These are phyloP conservation scores for Drosophila neotestacea DNA, from an alignment of 2,888 invertebrate species.

Conservation along the genomic window DNA sequence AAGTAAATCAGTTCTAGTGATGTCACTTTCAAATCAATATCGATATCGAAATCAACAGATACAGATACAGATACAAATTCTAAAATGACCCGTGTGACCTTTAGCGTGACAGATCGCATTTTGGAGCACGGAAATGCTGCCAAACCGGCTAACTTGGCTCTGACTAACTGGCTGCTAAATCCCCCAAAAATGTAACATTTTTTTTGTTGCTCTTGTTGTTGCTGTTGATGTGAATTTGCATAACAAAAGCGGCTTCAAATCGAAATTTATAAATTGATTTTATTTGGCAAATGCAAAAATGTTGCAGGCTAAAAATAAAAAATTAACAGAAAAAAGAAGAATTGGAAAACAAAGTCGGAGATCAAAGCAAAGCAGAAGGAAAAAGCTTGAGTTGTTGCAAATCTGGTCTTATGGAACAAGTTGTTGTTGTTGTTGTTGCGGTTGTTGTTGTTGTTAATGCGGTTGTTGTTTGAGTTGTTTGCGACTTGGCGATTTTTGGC, in stretches of 20 bases:
- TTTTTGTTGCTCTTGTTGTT: conserved; percentile 9
- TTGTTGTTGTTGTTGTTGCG: conserved; percentile 1
- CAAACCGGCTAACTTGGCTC: conserved; percentile 64
- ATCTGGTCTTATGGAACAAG: conserved; percentile 14
- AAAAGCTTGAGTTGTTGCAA: conserved; percentile 12
- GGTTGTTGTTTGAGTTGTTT: conserved; percentile 39
- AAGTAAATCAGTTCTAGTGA: conserved; percentile 31
- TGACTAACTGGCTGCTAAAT: conserved; percentile 45
- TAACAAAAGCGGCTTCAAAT: conserved; percentile 58
- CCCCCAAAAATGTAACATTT: conserved; percentile 57
- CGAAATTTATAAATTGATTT: conserved; percentile 71
- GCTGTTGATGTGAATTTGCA: conserved; percentile 54
- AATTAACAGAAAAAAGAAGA: conserved; percentile 30
- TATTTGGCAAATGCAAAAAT: conserved; percentile 47
- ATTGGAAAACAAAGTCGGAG: conserved; percentile 23
- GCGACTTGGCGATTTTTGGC: conserved; percentile 32
- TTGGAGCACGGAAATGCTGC: conserved; percentile 64
- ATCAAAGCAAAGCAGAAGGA: conserved; percentile 11
- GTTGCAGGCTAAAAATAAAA: conserved; percentile 51
- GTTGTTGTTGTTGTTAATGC: conserved; percentile 18
- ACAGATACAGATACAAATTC: neutral
- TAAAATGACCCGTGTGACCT: conserved; percentile 53
- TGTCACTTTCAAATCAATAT: conserved; percentile 19
- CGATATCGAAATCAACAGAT: conserved; percentile 15
- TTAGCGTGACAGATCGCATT: conserved; percentile 32